phyloP scores from a whole-genome alignment of 1,140 invertebrate species.

The Platyscapa corneri region DNA sequence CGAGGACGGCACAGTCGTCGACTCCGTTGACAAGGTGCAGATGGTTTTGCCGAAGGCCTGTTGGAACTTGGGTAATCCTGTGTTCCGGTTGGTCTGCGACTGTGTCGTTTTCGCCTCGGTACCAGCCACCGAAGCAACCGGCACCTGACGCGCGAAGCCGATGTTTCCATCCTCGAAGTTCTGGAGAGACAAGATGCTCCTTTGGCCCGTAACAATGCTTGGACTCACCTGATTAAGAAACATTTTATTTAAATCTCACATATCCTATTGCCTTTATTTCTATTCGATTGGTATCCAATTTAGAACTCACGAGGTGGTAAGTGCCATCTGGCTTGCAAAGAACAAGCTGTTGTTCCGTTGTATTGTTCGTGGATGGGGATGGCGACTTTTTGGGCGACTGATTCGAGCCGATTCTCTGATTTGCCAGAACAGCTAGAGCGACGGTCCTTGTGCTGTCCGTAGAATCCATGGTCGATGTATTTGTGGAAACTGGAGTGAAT shows the following conservation, averaged over 20 bases:
- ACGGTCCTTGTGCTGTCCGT: slow-evolving; percentile 54
- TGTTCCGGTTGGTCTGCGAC: slow-evolving; percentile 69
- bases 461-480: slow-evolving; percentile 65
- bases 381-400: slow-evolving; percentile 69
- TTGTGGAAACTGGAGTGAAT: slow-evolving; percentile 58
- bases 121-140: slow-evolving; percentile 49
- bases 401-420: slow-evolving; percentile 60
- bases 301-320: slow-evolving; percentile 60
- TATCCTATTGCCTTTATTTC: background rate
- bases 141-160: slow-evolving; percentile 59
- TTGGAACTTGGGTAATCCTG: slow-evolving; percentile 83
- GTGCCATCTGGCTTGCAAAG: slow-evolving; percentile 70
- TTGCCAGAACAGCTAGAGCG: slow-evolving; percentile 39
- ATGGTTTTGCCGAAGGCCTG: slow-evolving; percentile 84
- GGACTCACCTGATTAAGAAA: slow-evolving; percentile 58
- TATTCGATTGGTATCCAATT: background rate
- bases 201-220: slow-evolving; percentile 59
- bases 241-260: too few relatives aligned
- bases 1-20: slow-evolving; percentile 58
- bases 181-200: slow-evolving; percentile 64
- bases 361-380: slow-evolving; percentile 56
- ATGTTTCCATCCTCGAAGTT: slow-evolving; percentile 64
- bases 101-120: slow-evolving; percentile 30
- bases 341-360: slow-evolving; percentile 54
- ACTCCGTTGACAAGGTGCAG: slow-evolving; percentile 66